A percentile compares a stretch with the other conserved stretches of the same genome.
Evolutionary conservation across 1,140 invertebrate genomes (phyloP).

Genomic region (Luehdorfia chinensis): DNA sequence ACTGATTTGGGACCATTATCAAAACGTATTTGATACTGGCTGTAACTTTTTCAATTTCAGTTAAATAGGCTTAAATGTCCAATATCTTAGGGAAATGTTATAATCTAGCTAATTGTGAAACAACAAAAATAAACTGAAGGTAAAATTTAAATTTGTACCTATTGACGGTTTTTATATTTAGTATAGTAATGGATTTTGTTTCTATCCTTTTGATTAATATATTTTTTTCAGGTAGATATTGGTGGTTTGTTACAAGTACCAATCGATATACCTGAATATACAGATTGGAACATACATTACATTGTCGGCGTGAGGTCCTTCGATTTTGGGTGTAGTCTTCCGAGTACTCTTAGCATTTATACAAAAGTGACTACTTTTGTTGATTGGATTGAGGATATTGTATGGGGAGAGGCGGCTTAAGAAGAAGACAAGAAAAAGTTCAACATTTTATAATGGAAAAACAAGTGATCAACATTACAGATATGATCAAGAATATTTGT

Average conservation of each 20-base stretch:
- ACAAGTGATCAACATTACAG: too few species aligned
- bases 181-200: neutral
- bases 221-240: constrained; percentile 81
- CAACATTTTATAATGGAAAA: too few species aligned
- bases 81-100: too few species aligned
- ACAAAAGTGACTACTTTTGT: constrained; percentile 82
- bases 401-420: constrained; percentile 33
- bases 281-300: constrained; percentile 30
- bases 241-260: constrained; percentile 80
- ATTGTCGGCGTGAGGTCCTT: constrained; percentile 85
- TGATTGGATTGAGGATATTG: constrained; percentile 79
- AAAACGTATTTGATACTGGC: too few species aligned
- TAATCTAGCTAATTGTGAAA: too few species aligned
- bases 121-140: too few species aligned
- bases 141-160: too few species aligned
- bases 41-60: too few species aligned
- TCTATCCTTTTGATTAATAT: neutral
- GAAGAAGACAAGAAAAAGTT: neutral
- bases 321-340: constrained; percentile 83
- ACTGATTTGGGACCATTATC: too few species aligned
- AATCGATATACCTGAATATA: constrained; percentile 23
- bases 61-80: too few species aligned
- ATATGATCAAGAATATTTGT: too few species aligned
- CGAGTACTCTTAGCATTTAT: constrained; percentile 87
- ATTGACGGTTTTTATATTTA: neutral